These are phyloP conservation scores for Arctocebus calabarensis DNA, from an alignment of 2,797 vertebrate genomes.

Conservation along the genomic window DNA sequence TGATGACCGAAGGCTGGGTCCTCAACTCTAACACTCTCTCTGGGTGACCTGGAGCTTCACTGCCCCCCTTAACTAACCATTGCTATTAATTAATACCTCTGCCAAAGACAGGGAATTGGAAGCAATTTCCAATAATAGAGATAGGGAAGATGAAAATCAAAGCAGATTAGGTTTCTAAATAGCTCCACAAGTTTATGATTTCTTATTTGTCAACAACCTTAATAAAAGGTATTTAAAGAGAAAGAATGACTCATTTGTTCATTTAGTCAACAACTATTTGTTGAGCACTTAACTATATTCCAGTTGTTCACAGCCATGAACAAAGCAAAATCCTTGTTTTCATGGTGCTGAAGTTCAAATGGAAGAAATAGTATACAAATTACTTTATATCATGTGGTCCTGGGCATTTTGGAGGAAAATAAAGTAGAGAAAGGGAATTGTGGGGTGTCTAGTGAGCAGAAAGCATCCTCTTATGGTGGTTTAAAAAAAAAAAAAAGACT, in stretches of 20 bases:
- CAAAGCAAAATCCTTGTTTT: constrained; percentile 18
- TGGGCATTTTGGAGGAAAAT: not conserved
- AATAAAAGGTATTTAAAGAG: not conserved
- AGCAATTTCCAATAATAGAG: too few relatives aligned
- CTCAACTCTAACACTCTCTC: not conserved
- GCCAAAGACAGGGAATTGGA: not conserved
- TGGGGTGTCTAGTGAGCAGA: not conserved
- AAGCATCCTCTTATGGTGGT: not conserved
- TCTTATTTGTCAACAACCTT: constrained; percentile 10
- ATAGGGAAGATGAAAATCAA: constrained; percentile 21
- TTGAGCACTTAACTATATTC: not conserved
- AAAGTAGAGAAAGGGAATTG: not conserved
- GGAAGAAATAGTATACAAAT: not conserved
- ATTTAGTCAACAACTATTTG: constrained; percentile 8
- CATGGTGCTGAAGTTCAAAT: not conserved
- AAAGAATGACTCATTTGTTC: not conserved
- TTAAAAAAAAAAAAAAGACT: not conserved
- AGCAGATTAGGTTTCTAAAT: constrained; percentile 1
- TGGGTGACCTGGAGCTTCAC: constrained; percentile 1
- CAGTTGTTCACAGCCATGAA: not conserved
- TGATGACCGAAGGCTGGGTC: not conserved
- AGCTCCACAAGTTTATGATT: not conserved
- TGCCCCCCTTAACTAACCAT: not conserved
- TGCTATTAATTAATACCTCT: constrained; percentile 25
- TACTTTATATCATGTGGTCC: not conserved